Base-by-base conservation (phyloP, 2,113 vertebrate genomes). In the Psettodes erumei region DNA sequence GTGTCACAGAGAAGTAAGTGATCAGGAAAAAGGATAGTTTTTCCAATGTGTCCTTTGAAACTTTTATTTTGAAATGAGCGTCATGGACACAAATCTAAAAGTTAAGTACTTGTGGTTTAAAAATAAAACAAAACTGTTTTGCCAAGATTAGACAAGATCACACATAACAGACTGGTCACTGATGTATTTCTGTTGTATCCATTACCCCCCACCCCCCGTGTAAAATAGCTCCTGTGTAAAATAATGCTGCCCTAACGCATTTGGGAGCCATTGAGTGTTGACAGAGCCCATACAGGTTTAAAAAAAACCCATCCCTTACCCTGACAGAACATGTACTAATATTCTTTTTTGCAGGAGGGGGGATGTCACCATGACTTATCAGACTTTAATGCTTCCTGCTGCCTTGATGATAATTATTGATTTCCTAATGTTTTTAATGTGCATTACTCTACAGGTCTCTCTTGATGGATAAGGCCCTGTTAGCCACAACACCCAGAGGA, bases 401-500 rank as follows among this genome's bases (percentile, higher is more conserved):
- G 75, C 84, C 80, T 82, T 60, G 90, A 89, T 83, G 91, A 94
- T 93, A 92, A 95, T 95, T 93, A 93, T 90, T 88, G 93, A 91
- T 88, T 87, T 79, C 77, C 67, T 37, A 59, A 83, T 54, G 74
- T 62, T 88, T 82, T 88, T 38, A 81, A 81, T 77, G 61, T 66
- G 79, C 82, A 88, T 83, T 86, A 59, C 88, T 92, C 75, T 82
- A 72, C 75, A 86, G 83, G 63, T 88, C 63, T 62, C 56, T 75
- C 79, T 61, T 88, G 85, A 89, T 81, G 80, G 78, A 86, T 72
- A 60, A 47, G 47, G 64, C 21, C 21, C 53, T 28, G 30, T 75
- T 78, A 69, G 73, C 71, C 37, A 25, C 54, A 30, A 21, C 40
- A 55, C 82, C 67, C 66, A 7, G 28, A 59, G 67, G 67, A 54